These are phyloP conservation scores for Trachythela sp. DNA, from an alignment of 64 coral and sea anemone genomes.

Conservation along the genomic window DNA sequence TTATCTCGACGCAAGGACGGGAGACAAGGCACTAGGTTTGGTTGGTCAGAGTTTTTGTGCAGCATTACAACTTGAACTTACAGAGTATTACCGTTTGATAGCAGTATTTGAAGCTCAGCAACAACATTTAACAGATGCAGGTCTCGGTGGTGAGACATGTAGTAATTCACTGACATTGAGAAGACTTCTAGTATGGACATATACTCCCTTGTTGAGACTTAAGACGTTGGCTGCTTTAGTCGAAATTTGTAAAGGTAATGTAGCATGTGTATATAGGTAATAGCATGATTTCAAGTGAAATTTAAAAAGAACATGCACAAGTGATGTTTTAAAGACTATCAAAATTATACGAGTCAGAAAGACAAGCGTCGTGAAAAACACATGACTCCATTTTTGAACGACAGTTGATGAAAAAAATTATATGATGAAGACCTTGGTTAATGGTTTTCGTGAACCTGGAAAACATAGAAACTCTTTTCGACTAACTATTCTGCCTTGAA, in stretches of 20 bases:
- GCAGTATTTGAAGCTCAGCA: slow-evolving; percentile 90
- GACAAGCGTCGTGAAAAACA: too few relatives aligned
- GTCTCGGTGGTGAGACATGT: slow-evolving; percentile 71
- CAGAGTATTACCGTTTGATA: slow-evolving; percentile 89
- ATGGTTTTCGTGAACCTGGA: too few relatives aligned
- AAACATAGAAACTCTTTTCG: too few relatives aligned
- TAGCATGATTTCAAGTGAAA: too few relatives aligned
- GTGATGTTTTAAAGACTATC: too few relatives aligned
- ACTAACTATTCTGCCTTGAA: too few relatives aligned
- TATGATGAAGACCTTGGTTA: too few relatives aligned
- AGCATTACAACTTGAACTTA: slow-evolving; percentile 78
- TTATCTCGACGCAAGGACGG: slow-evolving; percentile 90
- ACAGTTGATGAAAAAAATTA: too few relatives aligned
- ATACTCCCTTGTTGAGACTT: slow-evolving; percentile 79
- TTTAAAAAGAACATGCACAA: too few relatives aligned
- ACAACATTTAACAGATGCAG: slow-evolving; percentile 58
- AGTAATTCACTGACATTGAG: slow-evolving; percentile 80
- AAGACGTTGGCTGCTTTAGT: slow-evolving; percentile 88
- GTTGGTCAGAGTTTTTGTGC: slow-evolving; percentile 97
- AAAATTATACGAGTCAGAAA: too few relatives aligned
- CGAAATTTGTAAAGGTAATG: slow-evolving; percentile 90
- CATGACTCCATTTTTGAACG: too few relatives aligned
- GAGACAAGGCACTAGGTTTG: slow-evolving; percentile 82
- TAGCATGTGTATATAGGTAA: not conserved
- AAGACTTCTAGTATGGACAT: slow-evolving; percentile 89